Percentiles rank a stretch among this genome's conserved stretches.
These are phyloP conservation scores for Callospermophilus lateralis DNA, from an alignment of 2,113 vertebrate genomes.

Conservation along the genomic window DNA sequence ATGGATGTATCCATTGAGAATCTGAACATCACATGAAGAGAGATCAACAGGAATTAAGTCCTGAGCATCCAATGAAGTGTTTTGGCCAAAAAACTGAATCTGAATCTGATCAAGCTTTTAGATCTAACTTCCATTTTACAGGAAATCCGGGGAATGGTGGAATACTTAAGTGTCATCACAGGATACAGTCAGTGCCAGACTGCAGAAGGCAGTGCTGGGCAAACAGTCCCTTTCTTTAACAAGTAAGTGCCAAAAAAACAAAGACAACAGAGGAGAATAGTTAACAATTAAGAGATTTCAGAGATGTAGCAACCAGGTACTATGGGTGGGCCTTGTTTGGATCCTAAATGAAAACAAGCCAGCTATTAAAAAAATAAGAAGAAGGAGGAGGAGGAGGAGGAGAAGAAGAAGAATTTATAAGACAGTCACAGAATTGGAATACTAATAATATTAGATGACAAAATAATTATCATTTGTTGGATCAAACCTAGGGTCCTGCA, in stretches of 20 bases:
- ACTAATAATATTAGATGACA: background rate
- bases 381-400: background rate
- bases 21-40: background rate
- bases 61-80: background rate
- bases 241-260: constrained; percentile 7
- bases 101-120: background rate
- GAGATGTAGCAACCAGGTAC: background rate
- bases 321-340: background rate
- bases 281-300: background rate
- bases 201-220: background rate
- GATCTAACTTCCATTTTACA: background rate
- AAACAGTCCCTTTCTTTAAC: background rate
- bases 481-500: background rate
- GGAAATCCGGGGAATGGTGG: background rate
- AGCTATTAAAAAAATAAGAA: background rate
- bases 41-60: background rate
- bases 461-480: background rate
- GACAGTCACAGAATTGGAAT: background rate
- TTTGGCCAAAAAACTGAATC: background rate
- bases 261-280: background rate
- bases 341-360: background rate
- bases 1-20: background rate
- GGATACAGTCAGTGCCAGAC: background rate
- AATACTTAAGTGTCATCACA: background rate
- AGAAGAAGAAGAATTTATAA: background rate